A percentile compares a stretch with the other conserved stretches of the same genome.
Conservation (phyloP, 2,113 vertebrate genomes). For the Tachycineta bicolor region DNA sequence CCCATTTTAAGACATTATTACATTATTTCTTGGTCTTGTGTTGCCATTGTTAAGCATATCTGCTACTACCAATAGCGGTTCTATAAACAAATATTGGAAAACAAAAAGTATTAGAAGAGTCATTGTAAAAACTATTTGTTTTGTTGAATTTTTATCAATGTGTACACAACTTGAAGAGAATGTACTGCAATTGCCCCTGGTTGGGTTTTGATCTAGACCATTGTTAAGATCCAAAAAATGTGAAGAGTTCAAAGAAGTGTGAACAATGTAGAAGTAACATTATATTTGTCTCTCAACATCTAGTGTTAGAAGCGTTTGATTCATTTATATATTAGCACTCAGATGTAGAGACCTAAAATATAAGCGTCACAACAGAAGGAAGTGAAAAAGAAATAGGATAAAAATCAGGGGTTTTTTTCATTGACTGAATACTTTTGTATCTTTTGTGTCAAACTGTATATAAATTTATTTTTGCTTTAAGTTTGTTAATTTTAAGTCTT, state of each 20-base stretch:
- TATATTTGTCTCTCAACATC: background rate
- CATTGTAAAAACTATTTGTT: background rate
- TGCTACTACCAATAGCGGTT: background rate
- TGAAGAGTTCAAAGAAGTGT: background rate
- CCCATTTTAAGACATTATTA: background rate
- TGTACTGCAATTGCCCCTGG: background rate
- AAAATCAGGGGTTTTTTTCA: background rate
- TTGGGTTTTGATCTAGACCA: background rate
- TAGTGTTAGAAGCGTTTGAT: background rate
- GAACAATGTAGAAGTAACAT: background rate
- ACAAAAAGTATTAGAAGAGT: background rate
- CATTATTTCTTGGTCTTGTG: background rate
- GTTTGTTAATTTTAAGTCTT: background rate
- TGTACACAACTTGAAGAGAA: background rate
- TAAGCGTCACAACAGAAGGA: fast-evolving
- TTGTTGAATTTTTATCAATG: background rate
- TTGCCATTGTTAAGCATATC: background rate
- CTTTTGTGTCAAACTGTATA: background rate
- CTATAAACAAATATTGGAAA: background rate
- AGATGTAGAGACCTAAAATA: background rate
- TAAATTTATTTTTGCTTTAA: background rate
- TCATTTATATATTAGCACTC: background rate
- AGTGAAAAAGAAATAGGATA: background rate
- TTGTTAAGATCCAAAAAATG: background rate
- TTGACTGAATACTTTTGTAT: background rate